Percentiles rank a stretch among this genome's conserved stretches.
phyloP scores from a whole-genome alignment of 2,113 vertebrate species.

The Sterrhoptilus dennistouni region DNA sequence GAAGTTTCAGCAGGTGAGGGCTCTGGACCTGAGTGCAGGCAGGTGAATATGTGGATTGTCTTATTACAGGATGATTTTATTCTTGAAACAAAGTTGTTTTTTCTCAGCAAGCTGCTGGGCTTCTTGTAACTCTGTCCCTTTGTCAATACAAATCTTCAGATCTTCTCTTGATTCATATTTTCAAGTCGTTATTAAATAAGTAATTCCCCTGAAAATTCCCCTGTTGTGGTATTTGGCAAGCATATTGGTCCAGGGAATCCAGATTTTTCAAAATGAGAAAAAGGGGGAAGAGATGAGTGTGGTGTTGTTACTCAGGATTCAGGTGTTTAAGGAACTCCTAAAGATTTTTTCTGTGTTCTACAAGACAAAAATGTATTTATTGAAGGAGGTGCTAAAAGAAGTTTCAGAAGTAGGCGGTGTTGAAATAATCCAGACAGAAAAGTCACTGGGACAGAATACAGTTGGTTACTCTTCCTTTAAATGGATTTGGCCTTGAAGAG shows the following conservation, averaged over 20 bases:
- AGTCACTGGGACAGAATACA: neutral
- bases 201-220: neutral
- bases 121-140: neutral
- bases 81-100: neutral
- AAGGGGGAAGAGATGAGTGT: neutral
- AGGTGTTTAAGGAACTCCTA: neutral
- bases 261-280: neutral
- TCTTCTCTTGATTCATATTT: neutral
- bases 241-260: neutral
- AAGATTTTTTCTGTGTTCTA: neutral
- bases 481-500: neutral
- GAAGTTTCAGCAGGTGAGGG: neutral
- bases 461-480: neutral
- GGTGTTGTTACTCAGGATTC: neutral
- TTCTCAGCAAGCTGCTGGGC: neutral
- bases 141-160: neutral
- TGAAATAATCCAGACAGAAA: neutral
- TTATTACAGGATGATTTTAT: neutral
- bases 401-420: fast-evolving
- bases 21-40: neutral
- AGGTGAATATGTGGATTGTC: neutral
- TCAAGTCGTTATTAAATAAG: neutral
- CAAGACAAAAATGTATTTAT: neutral
- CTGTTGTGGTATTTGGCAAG: neutral
- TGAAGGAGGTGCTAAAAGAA: neutral